Percentiles rank a stretch among this genome's conserved stretches.
Evolutionary conservation across 2,797 vertebrate genomes (phyloP).

Genomic region (Cyprinodon diabolis): DNA sequence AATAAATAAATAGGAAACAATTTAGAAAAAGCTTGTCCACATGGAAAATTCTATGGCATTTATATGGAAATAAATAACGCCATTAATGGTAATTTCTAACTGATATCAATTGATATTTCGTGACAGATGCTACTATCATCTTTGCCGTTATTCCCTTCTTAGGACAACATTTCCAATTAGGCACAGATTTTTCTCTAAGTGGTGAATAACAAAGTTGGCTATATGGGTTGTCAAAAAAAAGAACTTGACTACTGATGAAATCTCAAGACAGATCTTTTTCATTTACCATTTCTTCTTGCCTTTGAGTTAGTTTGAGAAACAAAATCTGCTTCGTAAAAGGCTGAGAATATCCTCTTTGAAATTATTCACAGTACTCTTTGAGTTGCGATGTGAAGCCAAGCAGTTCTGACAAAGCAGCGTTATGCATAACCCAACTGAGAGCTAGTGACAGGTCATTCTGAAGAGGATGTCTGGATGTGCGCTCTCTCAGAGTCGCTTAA

Average conservation of each 20-base stretch:
- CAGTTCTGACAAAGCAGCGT: background rate
- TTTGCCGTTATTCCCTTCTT: too few relatives aligned
- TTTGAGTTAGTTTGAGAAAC: background rate
- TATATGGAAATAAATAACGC: background rate
- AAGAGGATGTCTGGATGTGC: conserved; percentile 27
- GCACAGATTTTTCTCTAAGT: background rate
- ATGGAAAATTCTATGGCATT: background rate
- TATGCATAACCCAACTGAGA: conserved; percentile 38
- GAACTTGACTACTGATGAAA: background rate
- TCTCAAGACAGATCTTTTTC: background rate
- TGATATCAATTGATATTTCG: too few relatives aligned
- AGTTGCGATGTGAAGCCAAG: background rate
- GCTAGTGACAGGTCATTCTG: conserved; percentile 41
- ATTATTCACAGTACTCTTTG: background rate
- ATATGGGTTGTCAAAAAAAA: background rate
- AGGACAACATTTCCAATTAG: background rate
- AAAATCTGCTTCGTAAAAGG: background rate
- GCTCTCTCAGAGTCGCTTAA: conserved; percentile 39
- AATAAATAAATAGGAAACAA: background rate
- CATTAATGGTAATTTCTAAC: background rate
- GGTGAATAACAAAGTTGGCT: background rate
- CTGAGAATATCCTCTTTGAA: background rate
- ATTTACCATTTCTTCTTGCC: background rate
- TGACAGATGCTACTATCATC: background rate
- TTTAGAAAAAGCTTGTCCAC: background rate